These are phyloP conservation scores for Zaprionus obscuricornis DNA, from an alignment of 2,888 invertebrate species.

Conservation along the genomic window DNA sequence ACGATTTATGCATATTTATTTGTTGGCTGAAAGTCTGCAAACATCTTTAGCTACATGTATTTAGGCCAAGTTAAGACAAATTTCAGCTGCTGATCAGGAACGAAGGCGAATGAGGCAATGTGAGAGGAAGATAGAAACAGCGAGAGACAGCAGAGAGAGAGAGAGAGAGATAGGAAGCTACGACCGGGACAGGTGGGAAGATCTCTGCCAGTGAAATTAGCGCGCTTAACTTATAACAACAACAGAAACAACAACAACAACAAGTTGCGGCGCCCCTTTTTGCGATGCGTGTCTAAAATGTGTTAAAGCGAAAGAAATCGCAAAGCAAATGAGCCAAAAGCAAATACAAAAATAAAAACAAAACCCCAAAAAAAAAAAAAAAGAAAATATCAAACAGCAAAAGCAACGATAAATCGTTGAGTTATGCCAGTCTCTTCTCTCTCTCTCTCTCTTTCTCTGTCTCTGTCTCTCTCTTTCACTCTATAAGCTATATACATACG, in stretches of 20 bases:
- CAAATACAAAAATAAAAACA: constrained; percentile 1
- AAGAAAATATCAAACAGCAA: constrained; percentile 9
- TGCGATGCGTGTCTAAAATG: constrained; percentile 55
- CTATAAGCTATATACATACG: too few relatives aligned
- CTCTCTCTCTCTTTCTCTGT: too few relatives aligned
- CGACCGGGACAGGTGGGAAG: not conserved
- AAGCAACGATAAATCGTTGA: constrained; percentile 21
- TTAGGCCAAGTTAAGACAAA: constrained; percentile 33
- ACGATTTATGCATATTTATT: constrained; percentile 56
- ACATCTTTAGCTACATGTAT: constrained; percentile 41
- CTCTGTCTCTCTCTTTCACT: too few relatives aligned
- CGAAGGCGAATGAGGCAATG: constrained; percentile 5
- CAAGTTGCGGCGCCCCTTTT: constrained; percentile 5
- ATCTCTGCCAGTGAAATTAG: constrained; percentile 25
- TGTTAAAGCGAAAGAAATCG: constrained; percentile 70
- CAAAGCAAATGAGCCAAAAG: too few relatives aligned
- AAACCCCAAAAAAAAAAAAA: constrained; percentile 18
- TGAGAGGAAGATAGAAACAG: not conserved
- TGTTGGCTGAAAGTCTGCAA: constrained; percentile 19
- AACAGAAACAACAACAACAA: too few relatives aligned
- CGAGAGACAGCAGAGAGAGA: not conserved
- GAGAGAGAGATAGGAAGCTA: not conserved
- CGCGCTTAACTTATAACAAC: constrained; percentile 30
- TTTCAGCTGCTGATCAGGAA: constrained; percentile 18
- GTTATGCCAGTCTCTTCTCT: constrained; percentile 47